Evolutionary conservation across 2,888 invertebrate species (phyloP), one percentile per base, ranked within the genome.

Genomic region (Teleiodes luculella): DNA sequence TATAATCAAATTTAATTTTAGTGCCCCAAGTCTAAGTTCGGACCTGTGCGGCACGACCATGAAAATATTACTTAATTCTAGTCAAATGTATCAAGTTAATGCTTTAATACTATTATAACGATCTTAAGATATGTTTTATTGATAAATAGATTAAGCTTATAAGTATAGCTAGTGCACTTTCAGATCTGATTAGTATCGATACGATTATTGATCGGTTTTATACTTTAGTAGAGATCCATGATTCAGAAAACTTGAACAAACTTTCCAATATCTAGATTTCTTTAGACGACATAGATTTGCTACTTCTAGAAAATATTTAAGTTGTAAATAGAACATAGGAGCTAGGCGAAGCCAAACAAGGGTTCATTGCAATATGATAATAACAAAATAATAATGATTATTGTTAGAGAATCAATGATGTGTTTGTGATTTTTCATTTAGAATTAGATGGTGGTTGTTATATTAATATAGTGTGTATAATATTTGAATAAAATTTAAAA

Each of bases 381-480:
- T 36, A 39, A 47, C 33, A 31, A 37, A 43, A 54, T 33, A 48
- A 3, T 39, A 18, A 36, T 50, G 16, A 54, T 56, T 49, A 53
- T 57, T 36, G 51, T 53, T 61, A 53, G 52, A 52, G 56, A 57
- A 53, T 54, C 55, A 64, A 62, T 59, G 61, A 68, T 41, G 59
- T 70, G 65, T 75, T 72, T 70, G 73, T 76, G 69, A 72, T 68
- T 66, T 66, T 57, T 62, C 52, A 57, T 61, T 60, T 75, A 76
- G 74, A 57, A 43, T 63, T 79, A 79, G 74, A 52, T 55, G 57
- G 67, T 70, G 78, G 72, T 78, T 77, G 78, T 78, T 73, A 67
- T 63, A 66, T 71, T 6, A 30, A 10, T 28, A 10, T 48, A 35
- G 8, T 16, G 16, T 8, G 10, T 8, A 16, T 37, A 7, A 37